Evolutionary conservation across 1,140 invertebrate genomes (phyloP).

Genomic region (Phthorimaea operculella): DNA sequence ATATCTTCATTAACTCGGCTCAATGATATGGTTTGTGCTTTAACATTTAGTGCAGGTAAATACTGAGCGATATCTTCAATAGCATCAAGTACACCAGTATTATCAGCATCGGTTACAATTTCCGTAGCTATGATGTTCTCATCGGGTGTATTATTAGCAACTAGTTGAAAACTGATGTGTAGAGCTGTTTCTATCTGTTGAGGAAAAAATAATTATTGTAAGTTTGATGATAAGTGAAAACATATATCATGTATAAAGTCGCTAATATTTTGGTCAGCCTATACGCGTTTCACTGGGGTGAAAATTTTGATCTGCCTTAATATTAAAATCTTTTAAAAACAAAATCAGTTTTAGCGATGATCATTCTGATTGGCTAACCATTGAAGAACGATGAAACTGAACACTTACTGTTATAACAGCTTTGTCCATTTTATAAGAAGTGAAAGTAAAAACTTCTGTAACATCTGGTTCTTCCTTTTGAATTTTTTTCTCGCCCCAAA

Average conservation of each 20-base stretch:
- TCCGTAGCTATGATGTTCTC: conserved; percentile 14
- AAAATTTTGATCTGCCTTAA: too few species aligned
- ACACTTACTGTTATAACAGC: too few species aligned
- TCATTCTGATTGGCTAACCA: too few species aligned
- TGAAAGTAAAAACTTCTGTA: not conserved
- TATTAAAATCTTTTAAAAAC: too few species aligned
- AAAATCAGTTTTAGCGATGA: too few species aligned
- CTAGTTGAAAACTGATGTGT: conserved; percentile 21
- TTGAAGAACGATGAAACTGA: too few species aligned
- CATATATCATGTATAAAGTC: too few species aligned
- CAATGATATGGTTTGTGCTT: conserved; percentile 2
- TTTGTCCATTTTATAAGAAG: too few species aligned
- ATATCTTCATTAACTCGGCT: not conserved
- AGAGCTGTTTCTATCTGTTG: conserved; percentile 16
- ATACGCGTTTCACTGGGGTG: too few species aligned
- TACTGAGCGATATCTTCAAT: conserved; percentile 6
- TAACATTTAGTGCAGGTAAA: conserved; percentile 7
- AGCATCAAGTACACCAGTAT: conserved; percentile 9
- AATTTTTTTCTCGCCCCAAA: conserved; percentile 15
- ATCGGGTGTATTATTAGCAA: conserved; percentile 14
- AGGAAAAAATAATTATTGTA: too few species aligned
- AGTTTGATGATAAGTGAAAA: too few species aligned
- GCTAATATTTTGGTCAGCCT: too few species aligned
- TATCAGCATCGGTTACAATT: conserved; percentile 9
- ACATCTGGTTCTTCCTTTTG: conserved; percentile 10